Evolutionary conservation across 2,113 vertebrate species (phyloP).

Genomic region (Climacteris rufus): DNA sequence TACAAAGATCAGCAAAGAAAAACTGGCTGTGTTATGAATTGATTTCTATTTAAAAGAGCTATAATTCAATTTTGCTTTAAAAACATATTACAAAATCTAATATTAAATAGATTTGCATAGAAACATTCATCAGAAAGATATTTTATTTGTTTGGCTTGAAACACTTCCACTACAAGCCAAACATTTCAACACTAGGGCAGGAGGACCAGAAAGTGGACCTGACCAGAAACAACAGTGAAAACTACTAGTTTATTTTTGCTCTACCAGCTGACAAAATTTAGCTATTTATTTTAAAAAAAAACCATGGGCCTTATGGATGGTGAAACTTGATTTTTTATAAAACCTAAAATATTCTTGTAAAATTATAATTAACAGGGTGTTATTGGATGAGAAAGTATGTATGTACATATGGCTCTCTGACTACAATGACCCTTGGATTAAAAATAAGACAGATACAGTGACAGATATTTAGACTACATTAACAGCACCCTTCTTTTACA

Average conservation of each 20-base stretch:
- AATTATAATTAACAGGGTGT: neutral
- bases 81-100: constrained; percentile 59
- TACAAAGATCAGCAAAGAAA: constrained; percentile 9
- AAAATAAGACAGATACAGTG: neutral
- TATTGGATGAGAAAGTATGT: neutral
- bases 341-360: neutral
- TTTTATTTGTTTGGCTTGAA: constrained; percentile 66
- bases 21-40: constrained; percentile 2
- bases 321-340: neutral
- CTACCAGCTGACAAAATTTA: constrained; percentile 40
- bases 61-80: constrained; percentile 53
- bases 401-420: neutral
- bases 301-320: neutral
- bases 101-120: constrained; percentile 55
- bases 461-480: neutral
- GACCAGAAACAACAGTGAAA: constrained; percentile 53
- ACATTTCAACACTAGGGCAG: constrained; percentile 33
- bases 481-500: neutral
- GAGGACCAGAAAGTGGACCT: constrained; percentile 38
- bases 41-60: constrained; percentile 34
- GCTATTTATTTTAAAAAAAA: neutral
- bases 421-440: neutral
- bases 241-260: constrained; percentile 41
- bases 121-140: constrained; percentile 59
- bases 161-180: constrained; percentile 62